Evolutionary conservation across 2,797 vertebrate genomes (phyloP).

Genomic region (Sebastiscus tertius): DNA sequence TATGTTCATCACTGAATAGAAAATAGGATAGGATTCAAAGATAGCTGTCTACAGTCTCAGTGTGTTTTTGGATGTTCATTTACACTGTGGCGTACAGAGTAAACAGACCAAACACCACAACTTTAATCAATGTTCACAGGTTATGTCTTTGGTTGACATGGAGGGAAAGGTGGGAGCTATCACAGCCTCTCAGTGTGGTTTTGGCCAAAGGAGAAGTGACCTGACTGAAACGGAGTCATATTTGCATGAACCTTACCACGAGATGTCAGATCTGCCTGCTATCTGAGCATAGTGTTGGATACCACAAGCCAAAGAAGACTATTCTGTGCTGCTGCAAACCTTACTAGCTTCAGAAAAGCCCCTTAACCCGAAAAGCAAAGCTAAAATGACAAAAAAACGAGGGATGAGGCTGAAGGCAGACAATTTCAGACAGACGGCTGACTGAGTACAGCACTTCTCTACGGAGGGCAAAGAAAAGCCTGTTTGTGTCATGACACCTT

Average conservation of each 20-base stretch:
- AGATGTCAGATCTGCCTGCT: not conserved
- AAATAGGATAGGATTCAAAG: not conserved
- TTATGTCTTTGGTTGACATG: not conserved
- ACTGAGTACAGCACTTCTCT: conserved; percentile 33
- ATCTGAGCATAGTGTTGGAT: not conserved
- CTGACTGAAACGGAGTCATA: not conserved
- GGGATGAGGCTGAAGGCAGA: conserved; percentile 16
- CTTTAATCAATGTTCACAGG: not conserved
- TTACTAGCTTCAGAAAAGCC: conserved; percentile 1
- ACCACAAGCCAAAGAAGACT: not conserved
- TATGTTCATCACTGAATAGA: not conserved
- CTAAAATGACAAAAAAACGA: not conserved
- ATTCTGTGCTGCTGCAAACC: not conserved
- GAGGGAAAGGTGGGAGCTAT: not conserved
- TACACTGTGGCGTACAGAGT: not conserved
- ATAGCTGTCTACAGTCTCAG: not conserved
- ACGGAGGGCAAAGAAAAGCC: conserved; percentile 36
- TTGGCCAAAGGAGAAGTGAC: not conserved
- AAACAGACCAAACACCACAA: not conserved
- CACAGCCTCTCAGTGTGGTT: not conserved
- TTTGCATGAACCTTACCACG: not conserved
- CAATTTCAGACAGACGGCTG: conserved; percentile 41
- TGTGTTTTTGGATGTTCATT: not conserved
- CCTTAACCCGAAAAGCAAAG: conserved; percentile 1
- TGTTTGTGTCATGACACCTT: conserved; percentile 50